Evolutionary conservation across 2,113 vertebrate species (phyloP), one percentile per base, ranked within the genome.

Genomic region (Eupsittula cactorum): DNA sequence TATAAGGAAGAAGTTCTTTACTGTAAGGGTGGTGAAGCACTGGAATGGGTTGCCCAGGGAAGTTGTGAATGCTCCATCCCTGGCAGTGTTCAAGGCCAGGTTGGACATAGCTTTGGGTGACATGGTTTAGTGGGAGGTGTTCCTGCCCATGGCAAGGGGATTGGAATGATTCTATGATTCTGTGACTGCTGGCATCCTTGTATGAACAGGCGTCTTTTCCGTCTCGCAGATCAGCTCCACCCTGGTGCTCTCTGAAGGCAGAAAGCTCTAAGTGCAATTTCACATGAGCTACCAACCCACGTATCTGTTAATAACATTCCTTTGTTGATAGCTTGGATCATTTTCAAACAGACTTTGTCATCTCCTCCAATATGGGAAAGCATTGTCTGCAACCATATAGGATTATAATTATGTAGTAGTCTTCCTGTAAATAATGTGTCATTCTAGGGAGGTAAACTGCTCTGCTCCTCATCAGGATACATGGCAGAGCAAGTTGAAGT

Each of bases 391-490:
- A 82, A 49, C 33, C 55, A n/a, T 37, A 55, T 8, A 82, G 80
- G 42, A 63, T 76, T 46, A 31, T 57, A 82, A 63, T n/a, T 31
- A 33, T 19, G 70, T 29, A 52, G 79, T n/a, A 16, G 24, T 46
- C 71, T 29, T 86, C 76, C 82, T 86, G 90, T 78, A 88, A 82
- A 83, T 62, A 55, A 75, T 8, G 64, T 57, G 81, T 52, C 13
- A 5, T 69, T 47, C 49, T 50, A 52, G 39, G 15, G 49, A 80
- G 53, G 53, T 44, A 79, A 90, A 46, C 92, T 42, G 69, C 41
- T 59, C 87, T 81, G 68, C 83, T 55, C 46, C 92, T 90, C 92
- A 75, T 92, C 52, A 92, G 86, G 74, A 93, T 87, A 91, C 81
- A 69, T 16, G 18, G 16, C 84, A 81, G 90, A 55, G 69, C 65